These are phyloP conservation scores for Serinus canaria DNA, from an alignment of 2,113 vertebrate species.

Conservation along the genomic window DNA sequence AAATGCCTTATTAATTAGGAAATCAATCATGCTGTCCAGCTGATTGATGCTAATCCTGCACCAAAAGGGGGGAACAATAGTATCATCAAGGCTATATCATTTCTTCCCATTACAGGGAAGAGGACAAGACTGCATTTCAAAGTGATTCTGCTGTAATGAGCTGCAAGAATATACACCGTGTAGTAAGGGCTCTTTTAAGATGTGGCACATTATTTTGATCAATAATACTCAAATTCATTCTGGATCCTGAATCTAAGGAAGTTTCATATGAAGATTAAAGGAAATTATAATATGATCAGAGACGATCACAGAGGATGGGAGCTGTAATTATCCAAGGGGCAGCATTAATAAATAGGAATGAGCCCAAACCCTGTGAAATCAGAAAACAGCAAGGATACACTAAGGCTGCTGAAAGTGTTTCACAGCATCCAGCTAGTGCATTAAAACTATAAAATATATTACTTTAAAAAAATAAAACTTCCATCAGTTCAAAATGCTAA, in stretches of 20 bases:
- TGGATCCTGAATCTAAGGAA: constrained; percentile 23
- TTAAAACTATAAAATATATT: neutral
- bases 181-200: constrained; percentile 38
- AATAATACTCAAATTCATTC: constrained; percentile 41
- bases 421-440: neutral
- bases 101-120: constrained; percentile 70
- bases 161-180: constrained; percentile 18
- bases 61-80: constrained; percentile 56
- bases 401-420: neutral
- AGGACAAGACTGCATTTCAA: constrained; percentile 66
- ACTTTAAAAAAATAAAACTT: neutral
- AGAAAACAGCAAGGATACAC: neutral
- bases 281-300: constrained; percentile 27
- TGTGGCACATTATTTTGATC: constrained; percentile 43
- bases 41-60: constrained; percentile 70
- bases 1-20: constrained; percentile 79
- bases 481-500: neutral
- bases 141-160: constrained; percentile 64
- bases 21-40: constrained; percentile 73
- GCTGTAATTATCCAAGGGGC: constrained; percentile 17
- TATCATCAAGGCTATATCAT: constrained; percentile 72
- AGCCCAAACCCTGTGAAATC: neutral
- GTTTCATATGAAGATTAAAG: constrained; percentile 36
- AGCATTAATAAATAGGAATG: constrained; percentile 32
- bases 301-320: neutral